Percentiles rank a stretch among this genome's conserved stretches.
phyloP scores from a whole-genome alignment of 2,113 vertebrate genomes.

The Parotia lawesii region DNA sequence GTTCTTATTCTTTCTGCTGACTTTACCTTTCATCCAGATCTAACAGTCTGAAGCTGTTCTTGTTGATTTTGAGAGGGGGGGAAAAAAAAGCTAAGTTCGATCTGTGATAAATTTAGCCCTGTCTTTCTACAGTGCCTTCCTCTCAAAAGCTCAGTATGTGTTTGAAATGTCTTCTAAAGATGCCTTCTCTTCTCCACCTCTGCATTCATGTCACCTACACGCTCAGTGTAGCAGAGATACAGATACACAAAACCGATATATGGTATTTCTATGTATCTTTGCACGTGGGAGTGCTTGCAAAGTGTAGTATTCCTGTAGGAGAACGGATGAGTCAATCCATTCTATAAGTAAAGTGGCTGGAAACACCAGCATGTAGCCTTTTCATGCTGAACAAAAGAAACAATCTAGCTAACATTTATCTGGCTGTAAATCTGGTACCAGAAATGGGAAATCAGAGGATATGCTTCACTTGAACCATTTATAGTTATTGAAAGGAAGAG shows the following conservation, averaged over 20 bases:
- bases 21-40: background rate
- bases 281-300: fast-evolving
- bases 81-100: background rate
- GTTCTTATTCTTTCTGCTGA: background rate
- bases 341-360: background rate
- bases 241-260: background rate
- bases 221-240: background rate
- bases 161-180: background rate
- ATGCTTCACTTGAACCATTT: background rate
- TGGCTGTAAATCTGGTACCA: background rate
- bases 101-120: background rate
- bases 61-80: background rate
- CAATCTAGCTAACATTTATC: background rate
- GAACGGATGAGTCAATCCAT: background rate
- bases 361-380: background rate
- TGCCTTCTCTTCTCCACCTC: background rate
- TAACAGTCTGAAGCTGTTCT: background rate
- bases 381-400: background rate
- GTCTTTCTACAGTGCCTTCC: background rate
- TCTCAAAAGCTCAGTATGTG: background rate
- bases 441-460: background rate
- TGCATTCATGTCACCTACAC: background rate
- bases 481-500: background rate
- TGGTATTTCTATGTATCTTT: background rate
- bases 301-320: background rate